Evolutionary conservation across 53 echinoderm and acorn worm species (phyloP), one percentile per base, ranked within the genome.

Genomic region (Holothuria scabra): DNA sequence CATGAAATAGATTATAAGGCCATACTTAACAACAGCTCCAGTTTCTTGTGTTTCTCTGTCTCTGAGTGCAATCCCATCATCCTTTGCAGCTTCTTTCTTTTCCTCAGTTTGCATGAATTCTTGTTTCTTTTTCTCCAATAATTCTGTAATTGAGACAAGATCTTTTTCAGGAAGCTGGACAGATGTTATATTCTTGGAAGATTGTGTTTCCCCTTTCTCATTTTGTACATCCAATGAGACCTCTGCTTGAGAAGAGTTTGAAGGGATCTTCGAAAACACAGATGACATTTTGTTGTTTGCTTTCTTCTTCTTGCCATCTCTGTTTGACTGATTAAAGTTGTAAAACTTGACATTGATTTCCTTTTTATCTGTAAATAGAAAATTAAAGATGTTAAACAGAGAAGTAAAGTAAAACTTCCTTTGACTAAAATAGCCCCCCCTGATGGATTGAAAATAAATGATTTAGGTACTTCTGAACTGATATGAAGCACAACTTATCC

Each of bases 111-210:
- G 32, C 34, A 31, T 23, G 13, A 81, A 60, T 76, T 89, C 89
- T 28, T 37, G 49, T 58, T 70, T 84, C 89, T 89, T 89, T 48
- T 85, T 26, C 80, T 85, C 85, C n/a, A 89, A 49, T 41, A 89
- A 85, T 75, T 60, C 64, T 22, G 64, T 63, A 37, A 81, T 76
- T 48, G 76, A 76, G 26, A 76, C 23, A 46, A 76, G 76, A 3
- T 76, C 76, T 76, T 76, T 76, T 32, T 76, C 76, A 20, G 24
- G 24, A 0, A 56, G 65, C 31, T 64, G 52, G 18, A 8, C 52
- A 16, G 52, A 16, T 16, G 52, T 0, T 9, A 52, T 18, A 52
- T 16, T 52, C 16, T 52, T 52, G 3, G 16, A 16, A 8, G 52
- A 16, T 12, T 8, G 52, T 52, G 1, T 18, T 18, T 14, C 52